Conservation (phyloP, 30 jellyfish, hydroid and myxozoan species). For the Hydra vulgaris region DNA sequence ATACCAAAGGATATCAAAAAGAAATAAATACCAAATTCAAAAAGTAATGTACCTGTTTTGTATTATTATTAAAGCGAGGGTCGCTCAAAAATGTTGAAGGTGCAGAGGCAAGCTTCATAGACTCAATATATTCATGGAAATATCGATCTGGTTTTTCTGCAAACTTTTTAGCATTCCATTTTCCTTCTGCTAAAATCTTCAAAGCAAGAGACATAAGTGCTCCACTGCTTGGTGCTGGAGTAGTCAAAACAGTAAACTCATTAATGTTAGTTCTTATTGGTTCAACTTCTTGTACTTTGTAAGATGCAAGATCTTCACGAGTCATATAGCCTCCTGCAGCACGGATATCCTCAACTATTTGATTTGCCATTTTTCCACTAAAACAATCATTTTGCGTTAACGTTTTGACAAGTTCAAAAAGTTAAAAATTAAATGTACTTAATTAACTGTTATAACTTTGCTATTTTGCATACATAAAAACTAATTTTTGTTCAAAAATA, state of each 20-base stretch:
- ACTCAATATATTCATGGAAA: constrained; percentile 81
- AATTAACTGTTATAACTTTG: not conserved
- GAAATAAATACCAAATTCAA: too few relatives aligned
- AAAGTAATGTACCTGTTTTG: constrained; percentile 91
- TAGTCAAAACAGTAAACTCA: constrained; percentile 55
- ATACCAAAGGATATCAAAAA: too few relatives aligned
- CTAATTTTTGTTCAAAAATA: too few relatives aligned
- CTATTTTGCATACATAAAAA: too few relatives aligned
- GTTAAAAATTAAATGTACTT: not conserved
- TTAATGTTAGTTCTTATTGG: constrained; percentile 64
- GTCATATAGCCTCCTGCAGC: constrained; percentile 95
- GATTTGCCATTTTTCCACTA: constrained; percentile 94
- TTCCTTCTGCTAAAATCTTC: constrained; percentile 59
- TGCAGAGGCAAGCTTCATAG: constrained; percentile 95
- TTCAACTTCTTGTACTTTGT: constrained; percentile 61
- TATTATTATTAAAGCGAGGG: constrained; percentile 65
- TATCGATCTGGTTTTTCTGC: constrained; percentile 57
- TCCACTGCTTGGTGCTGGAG: constrained; percentile 99
- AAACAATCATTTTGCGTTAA: too few relatives aligned
- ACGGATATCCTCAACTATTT: constrained; percentile 76
- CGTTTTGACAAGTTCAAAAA: too few relatives aligned
- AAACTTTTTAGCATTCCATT: constrained; percentile 19
- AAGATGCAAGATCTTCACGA: constrained; percentile 64
- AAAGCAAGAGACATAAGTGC: constrained; percentile 61
- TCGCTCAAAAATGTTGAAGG: constrained; percentile 90